Evolutionary conservation across 2,797 vertebrate species (phyloP), one percentile per base, ranked within the genome.

Genomic region (Phoxinus dragarum): DNA sequence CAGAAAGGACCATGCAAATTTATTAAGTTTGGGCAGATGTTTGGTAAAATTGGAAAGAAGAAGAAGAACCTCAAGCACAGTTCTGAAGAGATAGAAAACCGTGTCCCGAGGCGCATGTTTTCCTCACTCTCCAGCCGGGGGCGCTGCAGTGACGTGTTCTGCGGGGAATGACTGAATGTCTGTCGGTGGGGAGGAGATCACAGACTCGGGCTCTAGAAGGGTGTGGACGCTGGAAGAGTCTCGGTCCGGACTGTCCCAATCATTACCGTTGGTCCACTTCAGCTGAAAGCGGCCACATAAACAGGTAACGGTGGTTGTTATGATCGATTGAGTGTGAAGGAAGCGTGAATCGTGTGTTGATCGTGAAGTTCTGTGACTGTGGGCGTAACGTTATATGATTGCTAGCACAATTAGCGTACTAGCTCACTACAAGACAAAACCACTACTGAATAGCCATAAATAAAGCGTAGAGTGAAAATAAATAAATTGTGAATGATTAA

Each of bases 171-270:
- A 61, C 10, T 71, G 27, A 14, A 42, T 12, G 27, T 56, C 68
- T 40, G 31, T 44, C 23, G 74, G 71, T 71, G 73, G 54, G 82
- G 81, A 67, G 87, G 77, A 71, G 47, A 42, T 72, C 47, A 23
- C 34, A 14, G 31, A 75, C 17, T 74, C 77, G 67, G 75, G 52
- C 69, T 19, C 17, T 54, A 68, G n/a, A 61, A 84, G 89, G 89
- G 89, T 90, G 89, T 88, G 89, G 89, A 88, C 89, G 19, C 21
- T 83, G 64, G 81, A 54, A 78, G 73, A 69, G 81, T 82, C 36
- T 86, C 78, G 73, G 52, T 47, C 67, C 52, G 31, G 44, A 81
- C 80, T 85, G 85, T 64, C 83, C 81, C 80, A 34, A 76, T 77
- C 47, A 49, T 68, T 68, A 54, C 23, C 49, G 66, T 52, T 56